Evolutionary conservation across 2,888 invertebrate genomes (phyloP).

Genomic region (Eristalis arbustorum): DNA sequence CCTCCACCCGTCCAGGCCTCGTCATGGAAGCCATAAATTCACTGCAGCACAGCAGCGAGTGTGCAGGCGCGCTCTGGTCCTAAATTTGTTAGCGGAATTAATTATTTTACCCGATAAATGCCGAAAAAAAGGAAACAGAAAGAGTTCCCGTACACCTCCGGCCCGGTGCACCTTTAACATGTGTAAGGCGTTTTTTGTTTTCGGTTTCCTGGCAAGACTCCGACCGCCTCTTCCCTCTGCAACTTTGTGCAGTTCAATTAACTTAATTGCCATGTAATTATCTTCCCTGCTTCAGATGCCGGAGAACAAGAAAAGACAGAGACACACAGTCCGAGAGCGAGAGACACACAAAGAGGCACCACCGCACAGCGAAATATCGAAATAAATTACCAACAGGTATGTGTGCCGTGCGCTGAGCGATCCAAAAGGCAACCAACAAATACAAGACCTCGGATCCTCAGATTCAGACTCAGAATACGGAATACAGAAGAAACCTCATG

Average conservation of each 20-base stretch:
- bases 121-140: background rate
- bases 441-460: slow-evolving; percentile 1
- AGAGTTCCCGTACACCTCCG: background rate
- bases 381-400: slow-evolving; percentile 66
- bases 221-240: slow-evolving; percentile 17
- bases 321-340: background rate
- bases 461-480: background rate
- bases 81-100: slow-evolving; percentile 56
- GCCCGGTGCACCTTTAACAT: slow-evolving; percentile 53
- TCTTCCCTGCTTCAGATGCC: slow-evolving; percentile 66
- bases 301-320: slow-evolving; percentile 6
- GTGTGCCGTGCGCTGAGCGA: slow-evolving; percentile 14
- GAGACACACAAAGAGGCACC: slow-evolving; percentile 1
- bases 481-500: slow-evolving; percentile 58
- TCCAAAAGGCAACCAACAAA: slow-evolving; percentile 55
- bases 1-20: background rate
- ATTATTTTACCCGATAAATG: slow-evolving; percentile 39
- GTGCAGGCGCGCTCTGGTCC: background rate
- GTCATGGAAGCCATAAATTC: slow-evolving; percentile 54
- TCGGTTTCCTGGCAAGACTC: background rate
- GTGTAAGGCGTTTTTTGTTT: slow-evolving; percentile 29
- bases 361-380: slow-evolving; percentile 30
- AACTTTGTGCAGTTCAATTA: slow-evolving; percentile 77
- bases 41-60: slow-evolving; percentile 24
- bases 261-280: slow-evolving; percentile 80